Conservation (phyloP, 2,113 vertebrate genomes). For the Nothocercus nigrocapillus region DNA sequence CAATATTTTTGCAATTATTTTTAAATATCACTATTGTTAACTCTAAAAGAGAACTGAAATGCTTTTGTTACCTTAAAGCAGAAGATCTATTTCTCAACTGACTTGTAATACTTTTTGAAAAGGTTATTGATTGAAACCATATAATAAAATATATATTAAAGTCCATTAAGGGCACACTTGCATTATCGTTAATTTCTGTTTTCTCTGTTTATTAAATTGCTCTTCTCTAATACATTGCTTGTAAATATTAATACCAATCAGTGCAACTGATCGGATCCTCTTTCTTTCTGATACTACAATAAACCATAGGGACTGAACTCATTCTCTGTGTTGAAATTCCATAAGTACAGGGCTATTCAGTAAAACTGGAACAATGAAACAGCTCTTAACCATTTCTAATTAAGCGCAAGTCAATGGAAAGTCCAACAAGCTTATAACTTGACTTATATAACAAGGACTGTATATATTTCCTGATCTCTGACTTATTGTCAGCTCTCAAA, state of each 20-base stretch:
- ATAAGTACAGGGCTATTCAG: neutral
- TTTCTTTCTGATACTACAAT: neutral
- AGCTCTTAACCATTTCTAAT: neutral
- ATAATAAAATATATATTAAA: no score
- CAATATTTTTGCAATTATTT: neutral
- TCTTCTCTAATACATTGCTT: neutral
- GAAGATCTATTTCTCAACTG: no score
- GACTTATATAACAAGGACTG: neutral
- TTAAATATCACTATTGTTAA: neutral
- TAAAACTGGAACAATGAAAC: neutral
- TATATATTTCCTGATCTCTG: neutral
- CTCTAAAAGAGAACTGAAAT: neutral
- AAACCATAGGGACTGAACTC: accelerated
- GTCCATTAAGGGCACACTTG: no score
- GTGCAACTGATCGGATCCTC: neutral
- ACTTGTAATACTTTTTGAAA: no score
- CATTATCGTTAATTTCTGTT: no score
- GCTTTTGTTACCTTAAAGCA: neutral
- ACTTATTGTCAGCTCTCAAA: neutral
- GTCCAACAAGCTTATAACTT: neutral
- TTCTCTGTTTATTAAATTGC: neutral
- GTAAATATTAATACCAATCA: neutral
- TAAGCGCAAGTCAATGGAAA: neutral
- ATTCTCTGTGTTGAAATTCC: neutral
- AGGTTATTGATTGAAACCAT: no score